phyloP scores from a whole-genome alignment of 2,888 invertebrate species.

The Drosophila cognata region DNA sequence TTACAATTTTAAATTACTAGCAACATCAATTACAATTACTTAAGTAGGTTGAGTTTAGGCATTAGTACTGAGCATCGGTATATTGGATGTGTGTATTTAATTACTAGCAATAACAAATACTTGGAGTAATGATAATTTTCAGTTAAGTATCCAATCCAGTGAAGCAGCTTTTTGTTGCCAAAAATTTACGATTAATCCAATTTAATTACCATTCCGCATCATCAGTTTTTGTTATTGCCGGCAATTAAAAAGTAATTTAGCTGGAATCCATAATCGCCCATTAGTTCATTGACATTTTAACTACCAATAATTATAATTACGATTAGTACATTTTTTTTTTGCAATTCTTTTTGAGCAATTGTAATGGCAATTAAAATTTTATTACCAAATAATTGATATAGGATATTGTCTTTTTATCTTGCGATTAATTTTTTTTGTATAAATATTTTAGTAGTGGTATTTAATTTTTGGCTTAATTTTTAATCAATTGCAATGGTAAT shows the following conservation, averaged over 20 bases:
- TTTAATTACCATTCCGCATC: background rate
- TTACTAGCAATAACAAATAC: slow-evolving; percentile 1
- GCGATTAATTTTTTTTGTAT: background rate
- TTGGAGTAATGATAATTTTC: background rate
- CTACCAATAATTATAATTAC: slow-evolving; percentile 1
- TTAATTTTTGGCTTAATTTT: background rate
- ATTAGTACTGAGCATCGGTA: background rate
- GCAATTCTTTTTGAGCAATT: slow-evolving; percentile 2
- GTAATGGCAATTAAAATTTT: slow-evolving; percentile 9
- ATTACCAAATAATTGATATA: slow-evolving; percentile 3
- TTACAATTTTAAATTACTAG: slow-evolving; percentile 7
- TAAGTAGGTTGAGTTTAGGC: slow-evolving; percentile 1
- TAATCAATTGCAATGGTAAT: background rate
- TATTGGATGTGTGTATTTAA: slow-evolving; percentile 1
- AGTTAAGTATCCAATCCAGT: background rate
- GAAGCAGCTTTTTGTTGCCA: slow-evolving; percentile 1
- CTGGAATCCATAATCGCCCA: slow-evolving; percentile 5
- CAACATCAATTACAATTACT: slow-evolving; percentile 1
- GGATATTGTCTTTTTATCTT: slow-evolving; percentile 3
- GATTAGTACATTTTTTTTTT: background rate
- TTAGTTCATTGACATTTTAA: slow-evolving; percentile 2
- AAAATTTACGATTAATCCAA: background rate
- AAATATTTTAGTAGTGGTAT: slow-evolving; percentile 1
- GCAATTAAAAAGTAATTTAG: slow-evolving; percentile 1
- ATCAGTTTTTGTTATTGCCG: background rate